Conservation (phyloP, 1,140 invertebrate genomes). For the Drosophila ogumai region DNA sequence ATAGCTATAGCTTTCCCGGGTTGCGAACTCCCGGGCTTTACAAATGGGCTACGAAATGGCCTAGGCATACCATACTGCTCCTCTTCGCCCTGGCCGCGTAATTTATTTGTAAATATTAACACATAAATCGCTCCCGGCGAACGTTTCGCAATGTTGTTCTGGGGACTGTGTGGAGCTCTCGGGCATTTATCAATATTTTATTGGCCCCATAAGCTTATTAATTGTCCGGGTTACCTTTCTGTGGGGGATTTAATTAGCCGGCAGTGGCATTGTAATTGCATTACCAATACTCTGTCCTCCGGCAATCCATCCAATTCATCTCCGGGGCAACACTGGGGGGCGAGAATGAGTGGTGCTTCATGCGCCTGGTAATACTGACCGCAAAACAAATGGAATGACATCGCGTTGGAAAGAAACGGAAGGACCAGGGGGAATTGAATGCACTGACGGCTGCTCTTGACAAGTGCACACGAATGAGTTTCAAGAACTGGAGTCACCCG, state of each 20-base stretch:
- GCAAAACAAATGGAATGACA: constrained; percentile 34
- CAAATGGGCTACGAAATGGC: constrained; percentile 67
- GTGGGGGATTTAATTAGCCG: constrained; percentile 52
- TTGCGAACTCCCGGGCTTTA: constrained; percentile 43
- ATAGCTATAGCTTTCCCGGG: neutral
- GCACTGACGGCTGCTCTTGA: constrained; percentile 42
- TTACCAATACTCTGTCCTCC: constrained; percentile 14
- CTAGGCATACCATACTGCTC: constrained; percentile 45
- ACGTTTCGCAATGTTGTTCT: constrained; percentile 28
- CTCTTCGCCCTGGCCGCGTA: constrained; percentile 28
- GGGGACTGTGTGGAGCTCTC: constrained; percentile 40
- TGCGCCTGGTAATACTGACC: constrained; percentile 37
- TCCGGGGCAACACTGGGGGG: constrained; percentile 2
- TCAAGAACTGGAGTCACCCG: constrained; percentile 38
- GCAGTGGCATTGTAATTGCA: constrained; percentile 43
- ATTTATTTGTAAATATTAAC: constrained; percentile 73
- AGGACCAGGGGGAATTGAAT: constrained; percentile 1
- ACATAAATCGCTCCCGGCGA: constrained; percentile 56
- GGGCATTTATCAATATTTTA: constrained; percentile 66
- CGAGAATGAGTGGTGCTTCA: constrained; percentile 7
- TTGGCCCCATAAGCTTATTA: constrained; percentile 58
- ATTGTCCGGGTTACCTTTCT: constrained; percentile 49
- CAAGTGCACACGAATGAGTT: constrained; percentile 66
- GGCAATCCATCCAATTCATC: constrained; percentile 1
- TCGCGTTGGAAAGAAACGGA: constrained; percentile 8